A percentile compares a stretch with the other conserved stretches of the same genome.
Evolutionary conservation across 2,797 vertebrate species (phyloP).

Genomic region (Betta splendens): DNA sequence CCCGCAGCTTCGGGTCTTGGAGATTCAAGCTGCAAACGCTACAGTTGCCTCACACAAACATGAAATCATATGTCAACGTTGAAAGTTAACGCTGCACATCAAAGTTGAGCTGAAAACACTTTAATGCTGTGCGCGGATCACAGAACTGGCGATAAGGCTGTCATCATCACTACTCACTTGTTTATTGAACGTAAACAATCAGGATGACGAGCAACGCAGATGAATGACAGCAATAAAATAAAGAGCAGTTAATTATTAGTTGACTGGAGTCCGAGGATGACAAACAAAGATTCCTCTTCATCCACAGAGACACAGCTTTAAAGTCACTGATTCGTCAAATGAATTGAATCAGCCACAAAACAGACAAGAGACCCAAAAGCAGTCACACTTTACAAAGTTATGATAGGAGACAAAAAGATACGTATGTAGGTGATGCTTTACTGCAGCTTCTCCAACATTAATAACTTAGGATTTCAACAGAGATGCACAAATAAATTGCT

Average conservation of each 20-base stretch:
- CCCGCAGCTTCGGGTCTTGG: neutral
- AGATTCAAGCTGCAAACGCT: neutral
- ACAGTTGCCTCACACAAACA: neutral
- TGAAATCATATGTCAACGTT: neutral
- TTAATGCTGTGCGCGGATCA: neutral
- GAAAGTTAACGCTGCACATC: neutral
- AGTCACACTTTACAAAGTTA: too few relatives aligned
- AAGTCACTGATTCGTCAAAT: neutral
- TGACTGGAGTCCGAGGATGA: neutral
- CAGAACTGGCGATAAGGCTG: neutral
- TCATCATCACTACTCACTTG: neutral
- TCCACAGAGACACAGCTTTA: neutral
- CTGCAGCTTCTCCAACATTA: neutral
- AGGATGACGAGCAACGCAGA: neutral
- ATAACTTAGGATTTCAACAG: neutral
- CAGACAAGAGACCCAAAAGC: neutral
- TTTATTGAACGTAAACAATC: neutral
- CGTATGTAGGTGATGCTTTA: neutral
- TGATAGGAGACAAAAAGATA: neutral
- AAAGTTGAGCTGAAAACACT: neutral
- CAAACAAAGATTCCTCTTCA: neutral
- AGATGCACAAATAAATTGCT: neutral
- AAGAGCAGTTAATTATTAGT: constrained; percentile 3
- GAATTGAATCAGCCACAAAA: neutral
- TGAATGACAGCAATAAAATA: constrained; percentile 10